Evolutionary conservation across 2,888 invertebrate species (phyloP).

Genomic region (Melolontha melolontha): DNA sequence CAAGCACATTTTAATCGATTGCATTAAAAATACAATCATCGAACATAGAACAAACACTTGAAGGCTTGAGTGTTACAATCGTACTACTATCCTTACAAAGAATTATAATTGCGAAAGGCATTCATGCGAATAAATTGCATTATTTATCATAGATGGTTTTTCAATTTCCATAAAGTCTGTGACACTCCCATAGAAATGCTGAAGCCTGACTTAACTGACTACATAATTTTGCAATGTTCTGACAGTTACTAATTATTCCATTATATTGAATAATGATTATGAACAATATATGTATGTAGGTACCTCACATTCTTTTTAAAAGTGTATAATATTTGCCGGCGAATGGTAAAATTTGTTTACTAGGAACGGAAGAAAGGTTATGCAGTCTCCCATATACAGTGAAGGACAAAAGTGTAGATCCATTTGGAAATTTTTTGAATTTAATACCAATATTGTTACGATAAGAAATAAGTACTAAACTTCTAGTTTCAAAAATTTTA

Average conservation of each 20-base stretch:
- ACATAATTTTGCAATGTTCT: constrained; percentile 37
- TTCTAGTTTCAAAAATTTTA: no score
- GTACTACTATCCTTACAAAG: constrained; percentile 28
- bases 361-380: constrained; percentile 4
- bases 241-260: constrained; percentile 43
- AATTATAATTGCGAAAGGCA: constrained; percentile 44
- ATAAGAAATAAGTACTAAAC: no score
- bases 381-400: no score
- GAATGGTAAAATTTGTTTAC: constrained; percentile 10
- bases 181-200: constrained; percentile 41
- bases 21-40: neutral
- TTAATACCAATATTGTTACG: no score
- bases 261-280: constrained; percentile 39
- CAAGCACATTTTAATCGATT: neutral
- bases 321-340: constrained; percentile 22
- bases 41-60: constrained; percentile 5
- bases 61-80: constrained; percentile 12
- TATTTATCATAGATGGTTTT: constrained; percentile 41
- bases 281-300: constrained; percentile 25
- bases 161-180: constrained; percentile 38
- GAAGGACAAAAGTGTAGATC: no score
- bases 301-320: constrained; percentile 9
- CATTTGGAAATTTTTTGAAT: no score
- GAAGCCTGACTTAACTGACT: constrained; percentile 19
- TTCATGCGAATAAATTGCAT: constrained; percentile 42